These are phyloP conservation scores for Melanotaenia duboulayi DNA, from an alignment of 2,113 vertebrate genomes.

Conservation along the genomic window DNA sequence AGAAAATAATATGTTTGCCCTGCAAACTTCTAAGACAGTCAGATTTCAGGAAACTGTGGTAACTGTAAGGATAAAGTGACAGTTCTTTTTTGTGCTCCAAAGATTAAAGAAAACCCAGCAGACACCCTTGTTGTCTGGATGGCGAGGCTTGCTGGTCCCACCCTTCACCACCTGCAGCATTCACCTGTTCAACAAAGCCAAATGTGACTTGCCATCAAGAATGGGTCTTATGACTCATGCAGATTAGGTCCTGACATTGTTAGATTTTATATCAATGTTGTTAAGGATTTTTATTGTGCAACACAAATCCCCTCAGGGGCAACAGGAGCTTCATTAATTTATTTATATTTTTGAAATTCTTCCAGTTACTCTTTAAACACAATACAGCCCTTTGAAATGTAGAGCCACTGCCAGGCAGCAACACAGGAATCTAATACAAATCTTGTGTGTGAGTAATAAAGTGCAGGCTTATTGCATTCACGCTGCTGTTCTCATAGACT, in stretches of 20 bases:
- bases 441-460: conserved; percentile 53
- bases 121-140: too few species aligned
- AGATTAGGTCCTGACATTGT: neutral
- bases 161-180: conserved; percentile 4
- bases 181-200: too few species aligned
- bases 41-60: neutral
- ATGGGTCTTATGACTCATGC: too few species aligned
- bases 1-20: neutral
- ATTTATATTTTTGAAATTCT: conserved; percentile 22
- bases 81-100: conserved; percentile 1
- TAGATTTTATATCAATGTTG: neutral
- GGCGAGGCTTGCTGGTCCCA: neutral
- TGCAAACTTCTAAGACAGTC: neutral
- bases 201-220: neutral
- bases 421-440: conserved; percentile 51
- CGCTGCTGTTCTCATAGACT: conserved; percentile 32
- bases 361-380: conserved; percentile 49
- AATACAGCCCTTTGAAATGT: conserved; percentile 9
- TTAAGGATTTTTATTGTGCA: conserved; percentile 15
- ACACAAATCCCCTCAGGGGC: conserved; percentile 7
- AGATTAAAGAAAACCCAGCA: conserved; percentile 17
- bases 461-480: conserved; percentile 29
- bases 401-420: conserved; percentile 36
- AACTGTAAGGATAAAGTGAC: neutral
- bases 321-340: neutral